Percentiles rank a stretch among this genome's conserved stretches.
Evolutionary conservation across 1,140 invertebrate genomes (phyloP).

Genomic region (Chelonus insularis): DNA sequence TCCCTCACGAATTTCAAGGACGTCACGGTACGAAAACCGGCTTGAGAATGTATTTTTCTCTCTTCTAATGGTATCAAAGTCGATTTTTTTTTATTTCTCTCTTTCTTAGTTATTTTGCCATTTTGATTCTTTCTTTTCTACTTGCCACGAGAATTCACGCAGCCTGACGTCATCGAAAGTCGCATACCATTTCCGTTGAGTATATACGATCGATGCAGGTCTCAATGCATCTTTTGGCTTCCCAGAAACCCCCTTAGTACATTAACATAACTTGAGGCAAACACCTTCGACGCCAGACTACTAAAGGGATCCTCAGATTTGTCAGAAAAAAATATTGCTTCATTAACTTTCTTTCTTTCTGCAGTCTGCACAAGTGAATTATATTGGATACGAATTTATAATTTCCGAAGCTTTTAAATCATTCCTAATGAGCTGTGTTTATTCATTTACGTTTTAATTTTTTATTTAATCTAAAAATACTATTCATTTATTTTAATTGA

Average conservation of each 20-base stretch:
- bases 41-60: conserved; percentile 39
- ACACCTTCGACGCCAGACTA: background rate
- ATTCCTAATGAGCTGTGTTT: too few relatives aligned
- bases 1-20: conserved; percentile 57
- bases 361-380: too few relatives aligned
- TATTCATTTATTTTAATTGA: too few relatives aligned
- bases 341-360: background rate
- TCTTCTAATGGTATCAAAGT: conserved; percentile 37
- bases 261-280: conserved; percentile 11
- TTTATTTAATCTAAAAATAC: too few relatives aligned
- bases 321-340: background rate
- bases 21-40: conserved; percentile 51
- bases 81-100: background rate
- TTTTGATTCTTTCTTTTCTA: background rate
- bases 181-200: background rate
- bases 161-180: conserved; percentile 7
- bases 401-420: too few relatives aligned
- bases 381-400: too few relatives aligned
- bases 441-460: too few relatives aligned
- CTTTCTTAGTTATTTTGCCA: background rate
- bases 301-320: background rate
- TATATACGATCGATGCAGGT: background rate
- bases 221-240: conserved; percentile 18
- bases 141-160: background rate
- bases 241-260: conserved; percentile 14